Evolutionary conservation across 1,140 invertebrate genomes (phyloP).

Genomic region (Calephelis nemesis): DNA sequence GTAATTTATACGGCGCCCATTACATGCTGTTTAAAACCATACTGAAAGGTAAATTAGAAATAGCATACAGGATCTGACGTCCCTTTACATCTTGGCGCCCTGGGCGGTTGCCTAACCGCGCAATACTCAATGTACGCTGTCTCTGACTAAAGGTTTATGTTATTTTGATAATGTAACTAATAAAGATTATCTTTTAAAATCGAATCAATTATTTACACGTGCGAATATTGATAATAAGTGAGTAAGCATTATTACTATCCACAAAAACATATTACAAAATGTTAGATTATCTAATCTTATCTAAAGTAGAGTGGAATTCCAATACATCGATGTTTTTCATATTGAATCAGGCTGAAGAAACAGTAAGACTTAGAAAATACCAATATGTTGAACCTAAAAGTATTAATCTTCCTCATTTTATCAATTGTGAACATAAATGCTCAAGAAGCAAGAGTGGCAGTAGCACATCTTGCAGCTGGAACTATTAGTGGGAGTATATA

Average conservation of each 20-base stretch:
- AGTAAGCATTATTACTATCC: no score
- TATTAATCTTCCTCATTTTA: conserved; percentile 24
- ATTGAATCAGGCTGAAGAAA: neutral
- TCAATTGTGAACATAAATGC: conserved; percentile 21
- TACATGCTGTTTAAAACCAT: no score
- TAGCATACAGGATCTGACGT: no score
- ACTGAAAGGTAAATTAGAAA: no score
- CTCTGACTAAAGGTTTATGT: no score
- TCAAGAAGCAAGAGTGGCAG: conserved; percentile 39
- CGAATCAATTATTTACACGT: no score
- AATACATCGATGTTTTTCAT: neutral
- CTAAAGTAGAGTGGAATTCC: neutral
- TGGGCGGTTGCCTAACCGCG: no score
- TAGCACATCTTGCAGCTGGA: conserved; percentile 40
- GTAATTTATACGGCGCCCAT: no score
- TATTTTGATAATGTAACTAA: no score
- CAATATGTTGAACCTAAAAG: conserved; percentile 21
- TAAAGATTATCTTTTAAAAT: no score
- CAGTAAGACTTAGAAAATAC: neutral
- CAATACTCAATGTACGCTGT: no score
- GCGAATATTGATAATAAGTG: neutral
- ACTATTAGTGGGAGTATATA: conserved; percentile 62
- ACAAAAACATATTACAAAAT: neutral
- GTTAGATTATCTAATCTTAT: neutral
- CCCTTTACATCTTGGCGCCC: no score